Conservation (phyloP, 2,888 invertebrate species). For the Liodrosophila aerea region DNA sequence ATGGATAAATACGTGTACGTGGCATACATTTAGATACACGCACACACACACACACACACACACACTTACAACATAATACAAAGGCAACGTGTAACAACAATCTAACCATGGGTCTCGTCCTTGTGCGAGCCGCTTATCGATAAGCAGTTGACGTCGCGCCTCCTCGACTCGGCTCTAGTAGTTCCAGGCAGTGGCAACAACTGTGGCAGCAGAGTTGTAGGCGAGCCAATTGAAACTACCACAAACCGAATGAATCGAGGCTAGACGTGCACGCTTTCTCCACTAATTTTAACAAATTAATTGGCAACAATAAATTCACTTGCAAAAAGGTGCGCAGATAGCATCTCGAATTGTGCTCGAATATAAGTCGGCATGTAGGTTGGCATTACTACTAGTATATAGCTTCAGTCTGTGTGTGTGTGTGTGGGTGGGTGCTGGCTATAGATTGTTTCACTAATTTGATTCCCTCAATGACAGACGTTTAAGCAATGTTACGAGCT, state of each 20-base stretch:
- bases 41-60: too few relatives aligned
- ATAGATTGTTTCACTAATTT: slow-evolving; percentile 74
- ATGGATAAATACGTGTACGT: slow-evolving; percentile 77
- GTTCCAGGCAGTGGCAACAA: too few relatives aligned
- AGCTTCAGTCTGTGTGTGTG: slow-evolving; percentile 12
- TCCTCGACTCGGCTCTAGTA: slow-evolving; percentile 15
- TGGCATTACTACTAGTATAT: too few relatives aligned
- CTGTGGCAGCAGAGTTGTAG: too few relatives aligned
- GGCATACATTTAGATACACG: slow-evolving; percentile 67
- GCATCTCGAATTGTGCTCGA: slow-evolving; percentile 44
- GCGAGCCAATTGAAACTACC: slow-evolving; percentile 68
- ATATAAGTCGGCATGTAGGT: neutral
- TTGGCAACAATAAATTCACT: slow-evolving; percentile 79
- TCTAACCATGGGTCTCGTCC: slow-evolving; percentile 14
- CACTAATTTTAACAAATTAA: slow-evolving; percentile 81
- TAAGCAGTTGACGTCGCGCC: slow-evolving; percentile 66
- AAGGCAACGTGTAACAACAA: neutral
- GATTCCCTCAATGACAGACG: slow-evolving; percentile 69
- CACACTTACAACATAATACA: too few relatives aligned
- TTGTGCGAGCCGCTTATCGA: slow-evolving; percentile 57
- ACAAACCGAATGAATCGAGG: slow-evolving; percentile 39
- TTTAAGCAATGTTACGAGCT: slow-evolving; percentile 55
- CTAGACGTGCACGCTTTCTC: slow-evolving; percentile 51
- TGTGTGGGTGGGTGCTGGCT: slow-evolving; percentile 7
- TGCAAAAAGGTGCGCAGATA: slow-evolving; percentile 74